Evolutionary conservation across 2,113 vertebrate species (phyloP).

Genomic region (Erpornis zantholeuca): DNA sequence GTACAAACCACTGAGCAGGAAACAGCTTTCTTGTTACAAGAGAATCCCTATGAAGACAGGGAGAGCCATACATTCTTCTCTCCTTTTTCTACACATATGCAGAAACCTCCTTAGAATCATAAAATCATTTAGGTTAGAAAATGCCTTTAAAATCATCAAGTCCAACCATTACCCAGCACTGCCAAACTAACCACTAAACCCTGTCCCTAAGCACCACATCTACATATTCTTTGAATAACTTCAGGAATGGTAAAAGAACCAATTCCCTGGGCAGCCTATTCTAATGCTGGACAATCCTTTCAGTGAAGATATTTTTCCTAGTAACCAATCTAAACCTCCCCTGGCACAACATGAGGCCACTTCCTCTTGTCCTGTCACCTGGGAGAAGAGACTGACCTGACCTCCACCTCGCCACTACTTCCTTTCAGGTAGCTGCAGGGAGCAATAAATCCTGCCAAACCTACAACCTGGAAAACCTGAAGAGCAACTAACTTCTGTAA

Average conservation of each 20-base stretch:
- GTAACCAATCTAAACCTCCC: neutral
- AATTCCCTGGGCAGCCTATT: neutral
- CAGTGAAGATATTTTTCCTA: neutral
- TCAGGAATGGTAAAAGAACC: neutral
- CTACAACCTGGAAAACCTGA: neutral
- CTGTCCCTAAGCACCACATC: neutral
- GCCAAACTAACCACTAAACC: neutral
- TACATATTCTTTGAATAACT: neutral
- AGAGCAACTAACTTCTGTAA: neutral
- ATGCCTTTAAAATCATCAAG: neutral
- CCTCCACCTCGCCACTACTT: neutral
- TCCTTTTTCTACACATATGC: neutral
- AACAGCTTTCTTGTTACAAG: neutral
- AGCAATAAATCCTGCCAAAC: neutral
- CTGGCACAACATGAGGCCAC: neutral
- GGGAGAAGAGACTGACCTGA: accelerated
- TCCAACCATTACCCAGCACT: neutral
- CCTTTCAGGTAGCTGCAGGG: neutral
- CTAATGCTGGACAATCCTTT: neutral
- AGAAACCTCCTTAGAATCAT: neutral
- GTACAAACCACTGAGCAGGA: neutral
- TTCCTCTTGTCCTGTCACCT: neutral
- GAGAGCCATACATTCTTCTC: neutral
- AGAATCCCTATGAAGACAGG: neutral
- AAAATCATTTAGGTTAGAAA: neutral